These are phyloP conservation scores for Augochlora pura DNA, from an alignment of 1,140 invertebrate genomes.

Conservation along the genomic window DNA sequence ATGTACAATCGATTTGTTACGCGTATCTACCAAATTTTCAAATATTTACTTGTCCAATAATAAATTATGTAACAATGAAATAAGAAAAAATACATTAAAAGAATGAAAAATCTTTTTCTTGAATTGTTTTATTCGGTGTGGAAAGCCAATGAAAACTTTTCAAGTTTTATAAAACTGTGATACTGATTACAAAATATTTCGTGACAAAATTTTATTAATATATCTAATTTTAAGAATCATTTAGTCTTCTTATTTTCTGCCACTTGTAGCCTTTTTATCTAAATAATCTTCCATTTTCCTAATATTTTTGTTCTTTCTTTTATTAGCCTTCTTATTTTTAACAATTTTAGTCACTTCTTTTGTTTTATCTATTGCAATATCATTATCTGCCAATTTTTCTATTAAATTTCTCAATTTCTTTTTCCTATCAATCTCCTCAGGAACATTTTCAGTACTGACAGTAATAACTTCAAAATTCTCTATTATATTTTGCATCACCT, in stretches of 20 bases:
- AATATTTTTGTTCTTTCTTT: too few relatives aligned
- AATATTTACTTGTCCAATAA: slow-evolving; percentile 7
- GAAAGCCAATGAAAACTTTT: not conserved
- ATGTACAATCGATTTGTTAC: slow-evolving; percentile 15
- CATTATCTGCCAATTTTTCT: not conserved
- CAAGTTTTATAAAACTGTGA: too few relatives aligned
- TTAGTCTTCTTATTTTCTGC: not conserved
- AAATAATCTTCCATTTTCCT: too few relatives aligned
- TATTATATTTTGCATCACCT: slow-evolving; percentile 43
- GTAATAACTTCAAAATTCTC: slow-evolving; percentile 42
- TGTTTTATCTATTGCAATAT: slow-evolving; percentile 6
- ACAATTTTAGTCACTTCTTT: not conserved
- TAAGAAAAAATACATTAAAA: not conserved
- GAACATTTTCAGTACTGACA: slow-evolving; percentile 36
- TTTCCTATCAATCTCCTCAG: not conserved
- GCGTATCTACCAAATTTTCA: not conserved
- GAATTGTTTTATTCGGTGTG: not conserved
- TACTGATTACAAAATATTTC: not conserved
- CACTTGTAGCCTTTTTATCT: too few relatives aligned
- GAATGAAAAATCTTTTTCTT: not conserved
- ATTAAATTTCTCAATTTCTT: slow-evolving; percentile 9
- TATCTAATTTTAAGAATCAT: not conserved
- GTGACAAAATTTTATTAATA: slow-evolving; percentile 14
- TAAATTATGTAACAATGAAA: slow-evolving; percentile 20
- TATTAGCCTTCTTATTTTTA: not conserved